phyloP scores from a whole-genome alignment of 2,797 vertebrate species.

The Artibeus jamaicensis region DNA sequence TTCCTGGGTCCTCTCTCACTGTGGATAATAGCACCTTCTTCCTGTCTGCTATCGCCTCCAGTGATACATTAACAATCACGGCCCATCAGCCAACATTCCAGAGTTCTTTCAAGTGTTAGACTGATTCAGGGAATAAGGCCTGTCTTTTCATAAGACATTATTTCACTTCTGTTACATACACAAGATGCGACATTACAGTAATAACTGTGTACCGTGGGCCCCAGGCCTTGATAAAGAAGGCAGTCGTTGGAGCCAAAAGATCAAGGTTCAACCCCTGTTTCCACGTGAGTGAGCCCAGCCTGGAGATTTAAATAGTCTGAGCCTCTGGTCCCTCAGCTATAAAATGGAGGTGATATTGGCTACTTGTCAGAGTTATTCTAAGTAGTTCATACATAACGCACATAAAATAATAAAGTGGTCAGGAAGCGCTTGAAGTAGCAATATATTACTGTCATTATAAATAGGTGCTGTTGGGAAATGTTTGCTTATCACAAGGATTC shows the following conservation, averaged over 20 bases:
- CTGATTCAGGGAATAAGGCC: background rate
- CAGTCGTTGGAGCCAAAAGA: background rate
- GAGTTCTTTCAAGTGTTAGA: background rate
- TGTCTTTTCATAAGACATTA: background rate
- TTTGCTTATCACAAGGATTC: background rate
- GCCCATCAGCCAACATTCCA: background rate
- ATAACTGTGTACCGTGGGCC: no score
- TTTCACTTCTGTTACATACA: background rate
- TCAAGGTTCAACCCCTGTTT: background rate
- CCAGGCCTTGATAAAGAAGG: background rate
- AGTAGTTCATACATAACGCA: background rate
- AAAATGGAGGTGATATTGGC: background rate
- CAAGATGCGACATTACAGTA: background rate
- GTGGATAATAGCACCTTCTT: background rate
- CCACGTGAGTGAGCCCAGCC: background rate
- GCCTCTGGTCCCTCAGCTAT: background rate
- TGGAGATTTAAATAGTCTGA: background rate
- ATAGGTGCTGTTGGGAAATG: background rate
- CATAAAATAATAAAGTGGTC: background rate
- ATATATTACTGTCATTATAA: background rate
- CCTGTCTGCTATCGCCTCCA: background rate
- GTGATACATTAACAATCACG: background rate
- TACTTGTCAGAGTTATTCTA: background rate
- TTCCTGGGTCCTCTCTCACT: background rate
- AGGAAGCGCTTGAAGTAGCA: background rate